Evolutionary conservation across 1,140 invertebrate species (phyloP).

Genomic region (Ceratosolen fusciceps): DNA sequence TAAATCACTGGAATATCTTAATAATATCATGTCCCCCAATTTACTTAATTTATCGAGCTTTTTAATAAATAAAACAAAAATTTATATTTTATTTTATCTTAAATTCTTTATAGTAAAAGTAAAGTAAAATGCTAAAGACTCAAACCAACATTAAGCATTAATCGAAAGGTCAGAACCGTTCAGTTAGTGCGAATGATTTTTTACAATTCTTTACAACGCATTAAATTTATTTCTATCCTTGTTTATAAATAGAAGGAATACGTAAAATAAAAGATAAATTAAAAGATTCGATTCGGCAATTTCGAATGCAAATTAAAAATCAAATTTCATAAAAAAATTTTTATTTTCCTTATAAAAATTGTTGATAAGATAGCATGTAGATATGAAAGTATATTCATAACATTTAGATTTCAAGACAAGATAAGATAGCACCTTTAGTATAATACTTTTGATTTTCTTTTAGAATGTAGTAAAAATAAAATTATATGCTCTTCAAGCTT

Average conservation of each 20-base stretch:
- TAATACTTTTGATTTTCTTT: slow-evolving; percentile 9
- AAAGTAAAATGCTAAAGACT: too few relatives aligned
- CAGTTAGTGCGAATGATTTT: too few relatives aligned
- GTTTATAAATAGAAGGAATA: too few relatives aligned
- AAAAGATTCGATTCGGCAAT: not conserved
- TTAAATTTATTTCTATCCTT: too few relatives aligned
- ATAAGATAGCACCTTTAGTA: slow-evolving; percentile 21
- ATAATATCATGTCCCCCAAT: not conserved
- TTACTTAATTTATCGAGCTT: not conserved
- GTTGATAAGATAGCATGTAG: not conserved
- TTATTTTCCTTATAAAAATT: slow-evolving; percentile 6
- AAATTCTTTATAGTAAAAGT: too few relatives aligned
- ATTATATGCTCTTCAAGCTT: not conserved
- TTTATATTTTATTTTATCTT: too few relatives aligned
- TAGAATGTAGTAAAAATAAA: not conserved
- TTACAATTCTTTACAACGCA: too few relatives aligned
- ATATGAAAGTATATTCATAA: slow-evolving; percentile 19
- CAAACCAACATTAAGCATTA: too few relatives aligned
- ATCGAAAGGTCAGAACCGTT: too few relatives aligned
- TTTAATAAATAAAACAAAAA: not conserved
- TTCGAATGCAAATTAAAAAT: slow-evolving; percentile 19
- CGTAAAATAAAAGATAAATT: too few relatives aligned
- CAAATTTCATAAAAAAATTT: slow-evolving; percentile 13
- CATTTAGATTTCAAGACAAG: slow-evolving; percentile 3
- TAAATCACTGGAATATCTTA: slow-evolving; percentile 11